These are phyloP conservation scores for Chaetura pelagica DNA, from an alignment of 2,113 vertebrate genomes.

Conservation along the genomic window DNA sequence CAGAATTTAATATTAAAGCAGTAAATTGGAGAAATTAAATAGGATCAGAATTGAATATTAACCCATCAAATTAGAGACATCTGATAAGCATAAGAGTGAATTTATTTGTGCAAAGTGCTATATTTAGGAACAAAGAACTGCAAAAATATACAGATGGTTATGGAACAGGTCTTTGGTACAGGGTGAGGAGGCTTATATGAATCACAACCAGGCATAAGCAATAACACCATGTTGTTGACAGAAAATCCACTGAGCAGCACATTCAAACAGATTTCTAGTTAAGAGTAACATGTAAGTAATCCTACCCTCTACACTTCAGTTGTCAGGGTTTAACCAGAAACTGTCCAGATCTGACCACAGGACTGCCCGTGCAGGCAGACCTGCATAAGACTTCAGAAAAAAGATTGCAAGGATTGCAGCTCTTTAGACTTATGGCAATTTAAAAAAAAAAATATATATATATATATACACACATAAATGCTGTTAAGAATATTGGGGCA, in stretches of 20 bases:
- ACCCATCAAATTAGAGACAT: not conserved
- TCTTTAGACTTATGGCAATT: not conserved
- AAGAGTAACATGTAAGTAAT: not conserved
- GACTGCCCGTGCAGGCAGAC: not conserved
- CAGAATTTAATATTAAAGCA: not conserved
- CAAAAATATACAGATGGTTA: not conserved
- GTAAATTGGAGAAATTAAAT: not conserved
- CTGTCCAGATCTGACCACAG: not conserved
- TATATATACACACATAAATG: not conserved
- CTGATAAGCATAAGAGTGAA: not conserved
- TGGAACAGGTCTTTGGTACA: not conserved
- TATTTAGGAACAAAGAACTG: not conserved
- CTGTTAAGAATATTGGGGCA: not conserved
- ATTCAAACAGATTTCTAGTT: not conserved
- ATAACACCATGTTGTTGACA: not conserved
- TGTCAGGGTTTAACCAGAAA: not conserved
- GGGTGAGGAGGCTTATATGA: not conserved
- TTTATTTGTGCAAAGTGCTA: not conserved
- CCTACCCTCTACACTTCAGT: not conserved
- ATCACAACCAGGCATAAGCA: not conserved
- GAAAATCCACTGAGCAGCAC: not conserved
- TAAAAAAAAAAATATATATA: not conserved
- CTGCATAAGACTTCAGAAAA: not conserved
- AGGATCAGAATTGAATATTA: not conserved
- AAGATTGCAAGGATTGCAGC: not conserved